A percentile compares a stretch with the other conserved stretches of the same genome.
These are phyloP conservation scores for Cherax quadricarinatus DNA, from an alignment of 1,140 invertebrate species.

Conservation along the genomic window DNA sequence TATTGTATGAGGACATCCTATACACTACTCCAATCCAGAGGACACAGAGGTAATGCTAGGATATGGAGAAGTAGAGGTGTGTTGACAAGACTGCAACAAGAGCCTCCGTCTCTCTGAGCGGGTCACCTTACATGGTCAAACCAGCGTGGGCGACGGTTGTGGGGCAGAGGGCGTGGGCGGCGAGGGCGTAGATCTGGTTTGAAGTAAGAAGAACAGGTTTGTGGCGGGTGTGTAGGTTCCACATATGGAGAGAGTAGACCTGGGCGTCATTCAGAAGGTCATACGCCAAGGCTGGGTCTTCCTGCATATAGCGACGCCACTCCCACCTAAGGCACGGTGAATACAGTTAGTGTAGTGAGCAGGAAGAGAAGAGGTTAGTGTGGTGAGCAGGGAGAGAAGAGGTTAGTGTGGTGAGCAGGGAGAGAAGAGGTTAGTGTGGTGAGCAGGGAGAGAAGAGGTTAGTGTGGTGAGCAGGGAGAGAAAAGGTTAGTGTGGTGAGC, in stretches of 20 bases:
- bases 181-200: constrained; percentile 38
- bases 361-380: background rate
- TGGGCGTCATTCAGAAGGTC: constrained; percentile 25
- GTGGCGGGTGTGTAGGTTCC: constrained; percentile 46
- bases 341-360: too few species aligned
- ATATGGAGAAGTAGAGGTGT: too few species aligned
- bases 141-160: constrained; percentile 33
- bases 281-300: constrained; percentile 2
- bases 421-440: background rate
- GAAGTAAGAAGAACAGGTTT: background rate
- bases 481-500: too few species aligned
- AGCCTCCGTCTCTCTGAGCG: too few species aligned
- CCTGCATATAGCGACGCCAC: constrained; percentile 25
- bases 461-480: too few species aligned
- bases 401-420: background rate
- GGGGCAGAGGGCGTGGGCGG: constrained; percentile 29
- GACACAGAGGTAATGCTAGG: too few species aligned
- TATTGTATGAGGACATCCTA: too few species aligned
- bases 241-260: constrained; percentile 24
- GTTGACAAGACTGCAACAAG: too few species aligned
- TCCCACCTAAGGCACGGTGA: constrained; percentile 20
- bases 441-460: too few species aligned
- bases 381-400: too few species aligned
- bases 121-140: background rate
- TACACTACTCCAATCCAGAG: too few species aligned